Evolutionary conservation across 2,888 invertebrate genomes (phyloP).

Genomic region (Polylopha cassiicola): DNA sequence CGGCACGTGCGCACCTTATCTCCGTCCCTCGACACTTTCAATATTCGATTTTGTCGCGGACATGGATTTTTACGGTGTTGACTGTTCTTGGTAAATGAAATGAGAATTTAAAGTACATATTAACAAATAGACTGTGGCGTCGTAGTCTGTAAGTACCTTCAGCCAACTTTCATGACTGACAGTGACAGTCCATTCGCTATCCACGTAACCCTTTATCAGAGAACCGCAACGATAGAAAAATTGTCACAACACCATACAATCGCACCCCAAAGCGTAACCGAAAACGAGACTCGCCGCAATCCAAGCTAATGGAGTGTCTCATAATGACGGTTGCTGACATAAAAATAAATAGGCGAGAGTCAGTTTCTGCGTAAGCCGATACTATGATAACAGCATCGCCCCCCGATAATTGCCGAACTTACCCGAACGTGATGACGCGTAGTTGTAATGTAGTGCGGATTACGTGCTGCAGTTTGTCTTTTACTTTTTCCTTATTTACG

Average conservation of each 20-base stretch:
- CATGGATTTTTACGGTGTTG: conserved; percentile 51
- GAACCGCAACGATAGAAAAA: conserved; percentile 40
- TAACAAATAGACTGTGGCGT: no score
- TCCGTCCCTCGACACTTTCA: conserved; percentile 74
- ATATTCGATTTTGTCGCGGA: conserved; percentile 69
- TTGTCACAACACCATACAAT: conserved; percentile 50
- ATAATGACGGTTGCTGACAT: conserved; percentile 78
- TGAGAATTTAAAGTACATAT: no score
- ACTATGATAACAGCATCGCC: conserved; percentile 76
- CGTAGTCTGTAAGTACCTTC: no score
- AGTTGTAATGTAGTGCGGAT: conserved; percentile 40
- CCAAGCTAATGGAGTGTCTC: conserved; percentile 78
- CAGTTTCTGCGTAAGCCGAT: conserved; percentile 78
- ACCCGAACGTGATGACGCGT: conserved; percentile 44
- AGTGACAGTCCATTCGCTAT: no score
- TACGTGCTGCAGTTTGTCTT: conserved; percentile 19
- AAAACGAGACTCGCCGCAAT: conserved; percentile 74
- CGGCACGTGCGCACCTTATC: conserved; percentile 71
- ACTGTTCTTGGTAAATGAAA: no score
- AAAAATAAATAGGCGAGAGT: conserved; percentile 78
- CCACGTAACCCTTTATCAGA: conserved; percentile 44
- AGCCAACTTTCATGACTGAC: no score
- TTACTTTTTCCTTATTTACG: conserved; percentile 6
- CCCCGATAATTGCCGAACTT: conserved; percentile 76
- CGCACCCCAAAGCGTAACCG: conserved; percentile 72